Percentiles rank a stretch among this genome's conserved stretches.
Evolutionary conservation across 2,888 invertebrate species (phyloP).

Genomic region (Neelides folsomi): DNA sequence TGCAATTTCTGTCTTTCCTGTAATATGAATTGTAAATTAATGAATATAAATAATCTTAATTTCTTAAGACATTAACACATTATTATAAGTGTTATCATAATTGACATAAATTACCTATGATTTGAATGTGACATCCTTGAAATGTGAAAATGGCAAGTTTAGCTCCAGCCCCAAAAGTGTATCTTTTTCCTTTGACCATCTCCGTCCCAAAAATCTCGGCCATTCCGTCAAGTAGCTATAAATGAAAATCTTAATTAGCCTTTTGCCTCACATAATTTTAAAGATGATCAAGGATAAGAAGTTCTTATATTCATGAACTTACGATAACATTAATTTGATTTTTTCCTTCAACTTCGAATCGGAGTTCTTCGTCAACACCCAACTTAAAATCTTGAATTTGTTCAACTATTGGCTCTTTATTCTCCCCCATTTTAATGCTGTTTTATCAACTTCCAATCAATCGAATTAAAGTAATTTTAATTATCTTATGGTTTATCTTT

Average conservation of each 20-base stretch:
- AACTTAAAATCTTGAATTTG: constrained; percentile 58
- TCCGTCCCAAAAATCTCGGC: constrained; percentile 97
- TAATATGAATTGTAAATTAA: neutral
- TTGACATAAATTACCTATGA: constrained; percentile 48
- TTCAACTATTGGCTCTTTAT: neutral
- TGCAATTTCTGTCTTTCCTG: constrained; percentile 66
- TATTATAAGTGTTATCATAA: neutral
- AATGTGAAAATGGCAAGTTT: constrained; percentile 94
- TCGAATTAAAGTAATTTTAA: too few species aligned
- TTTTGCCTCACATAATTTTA: too few species aligned
- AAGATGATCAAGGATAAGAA: neutral
- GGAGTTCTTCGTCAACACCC: constrained; percentile 75
- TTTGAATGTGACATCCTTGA: constrained; percentile 78
- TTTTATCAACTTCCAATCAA: too few species aligned
- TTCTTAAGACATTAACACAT: neutral
- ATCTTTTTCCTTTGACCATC: constrained; percentile 78
- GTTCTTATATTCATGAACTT: constrained; percentile 5
- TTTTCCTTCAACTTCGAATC: constrained; percentile 84
- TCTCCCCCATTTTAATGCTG: too few species aligned
- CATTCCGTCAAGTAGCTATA: constrained; percentile 75
- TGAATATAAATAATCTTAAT: neutral
- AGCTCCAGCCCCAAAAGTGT: constrained; percentile 74
- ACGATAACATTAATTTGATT: constrained; percentile 67
- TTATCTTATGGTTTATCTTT: too few species aligned
- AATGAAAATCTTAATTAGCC: too few species aligned